Evolutionary conservation across 53 echinoderm and acorn worm species (phyloP).

Genomic region (Luidia sarsii): DNA sequence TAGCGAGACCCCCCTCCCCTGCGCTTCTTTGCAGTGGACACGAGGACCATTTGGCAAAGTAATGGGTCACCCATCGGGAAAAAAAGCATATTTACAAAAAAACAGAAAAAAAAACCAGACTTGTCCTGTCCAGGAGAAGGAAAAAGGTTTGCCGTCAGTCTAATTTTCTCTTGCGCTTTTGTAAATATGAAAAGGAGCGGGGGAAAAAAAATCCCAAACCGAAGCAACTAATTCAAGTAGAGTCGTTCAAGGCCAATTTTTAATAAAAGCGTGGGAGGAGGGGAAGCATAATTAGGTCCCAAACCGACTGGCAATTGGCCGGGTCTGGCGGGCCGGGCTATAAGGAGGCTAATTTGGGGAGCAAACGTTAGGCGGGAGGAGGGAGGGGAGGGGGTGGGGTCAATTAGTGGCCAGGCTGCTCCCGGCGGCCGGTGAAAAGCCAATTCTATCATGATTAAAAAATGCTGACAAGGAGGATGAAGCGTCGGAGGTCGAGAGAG

Average conservation of each 20-base stretch:
- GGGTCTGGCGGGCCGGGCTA: conserved; percentile 6
- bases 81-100: conserved; percentile 27
- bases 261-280: no score
- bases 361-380: conserved; percentile 52
- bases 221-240: conserved; percentile 52
- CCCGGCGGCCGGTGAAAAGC: conserved; percentile 43
- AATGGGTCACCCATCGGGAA: conserved; percentile 33
- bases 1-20: no score
- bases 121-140: conserved; percentile 17
- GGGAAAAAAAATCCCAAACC: no score
- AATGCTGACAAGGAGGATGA: conserved; percentile 7
- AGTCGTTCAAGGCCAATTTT: conserved; percentile 53
- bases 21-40: no score
- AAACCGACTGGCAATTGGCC: conserved; percentile 11
- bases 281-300: conserved; percentile 45
- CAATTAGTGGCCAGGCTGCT: conserved; percentile 26
- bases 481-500: no score
- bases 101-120: background rate
- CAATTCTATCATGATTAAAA: conserved; percentile 45
- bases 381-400: conserved; percentile 48
- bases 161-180: conserved; percentile 23
- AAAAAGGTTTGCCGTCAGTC: conserved; percentile 4
- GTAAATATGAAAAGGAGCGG: conserved; percentile 23
- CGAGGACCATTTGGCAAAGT: conserved; percentile 25
- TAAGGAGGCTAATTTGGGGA: conserved; percentile 49